These are phyloP conservation scores for Mirza zaza DNA, from an alignment of 2,113 vertebrate species.

Conservation along the genomic window DNA sequence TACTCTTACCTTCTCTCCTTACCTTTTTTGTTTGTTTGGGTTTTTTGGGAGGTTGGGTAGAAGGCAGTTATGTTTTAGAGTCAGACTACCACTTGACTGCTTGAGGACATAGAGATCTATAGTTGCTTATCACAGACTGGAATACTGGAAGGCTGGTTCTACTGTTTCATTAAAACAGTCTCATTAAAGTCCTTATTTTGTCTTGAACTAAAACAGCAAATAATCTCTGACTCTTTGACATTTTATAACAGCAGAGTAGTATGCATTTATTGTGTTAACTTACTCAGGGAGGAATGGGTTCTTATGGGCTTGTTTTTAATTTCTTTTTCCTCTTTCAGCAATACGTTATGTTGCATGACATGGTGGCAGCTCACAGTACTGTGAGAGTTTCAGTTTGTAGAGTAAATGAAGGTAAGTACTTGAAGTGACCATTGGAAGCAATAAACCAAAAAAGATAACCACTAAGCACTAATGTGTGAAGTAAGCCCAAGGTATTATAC, in stretches of 20 bases:
- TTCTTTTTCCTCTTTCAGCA: constrained; percentile 87
- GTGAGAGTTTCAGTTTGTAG: constrained; percentile 96
- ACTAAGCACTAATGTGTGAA: constrained; percentile 19
- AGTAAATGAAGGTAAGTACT: constrained; percentile 89
- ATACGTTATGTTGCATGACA: constrained; percentile 97
- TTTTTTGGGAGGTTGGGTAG: too few relatives aligned
- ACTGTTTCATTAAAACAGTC: neutral
- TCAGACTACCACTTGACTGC: neutral
- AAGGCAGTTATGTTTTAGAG: neutral
- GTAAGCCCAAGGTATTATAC: neutral
- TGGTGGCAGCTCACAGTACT: constrained; percentile 97
- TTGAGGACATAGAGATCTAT: neutral
- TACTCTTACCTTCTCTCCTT: too few relatives aligned
- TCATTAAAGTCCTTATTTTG: neutral
- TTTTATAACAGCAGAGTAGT: constrained; percentile 2
- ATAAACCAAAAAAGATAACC: neutral
- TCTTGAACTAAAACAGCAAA: neutral
- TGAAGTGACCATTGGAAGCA: neutral
- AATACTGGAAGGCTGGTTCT: neutral
- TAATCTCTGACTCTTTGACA: neutral
- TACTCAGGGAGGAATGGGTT: neutral
- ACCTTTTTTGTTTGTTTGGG: neutral
- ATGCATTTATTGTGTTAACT: neutral
- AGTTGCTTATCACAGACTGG: neutral
- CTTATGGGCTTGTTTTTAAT: neutral